These are phyloP conservation scores for Cacatua alba DNA, from an alignment of 2,113 vertebrate genomes.

Conservation along the genomic window DNA sequence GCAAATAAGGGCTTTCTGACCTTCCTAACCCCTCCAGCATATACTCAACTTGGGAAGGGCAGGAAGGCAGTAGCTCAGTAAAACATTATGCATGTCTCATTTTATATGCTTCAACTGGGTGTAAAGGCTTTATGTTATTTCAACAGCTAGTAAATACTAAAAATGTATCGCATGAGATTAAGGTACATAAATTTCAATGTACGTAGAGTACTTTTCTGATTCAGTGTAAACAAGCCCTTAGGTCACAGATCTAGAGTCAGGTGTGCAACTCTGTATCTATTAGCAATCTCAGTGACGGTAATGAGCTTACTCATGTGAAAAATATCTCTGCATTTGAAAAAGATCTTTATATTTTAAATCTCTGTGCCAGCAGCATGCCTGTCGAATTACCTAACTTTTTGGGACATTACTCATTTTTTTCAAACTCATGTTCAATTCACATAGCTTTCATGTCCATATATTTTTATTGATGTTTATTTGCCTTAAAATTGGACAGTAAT, in stretches of 20 bases:
- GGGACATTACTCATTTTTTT: neutral
- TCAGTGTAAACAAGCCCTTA: neutral
- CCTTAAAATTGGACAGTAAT: neutral
- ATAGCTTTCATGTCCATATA: neutral
- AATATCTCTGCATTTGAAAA: too few relatives aligned
- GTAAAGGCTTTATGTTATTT: neutral
- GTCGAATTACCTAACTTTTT: too few relatives aligned
- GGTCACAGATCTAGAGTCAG: neutral
- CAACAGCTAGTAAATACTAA: neutral
- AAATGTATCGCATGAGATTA: neutral
- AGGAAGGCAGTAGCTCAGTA: neutral
- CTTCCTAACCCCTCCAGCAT: neutral
- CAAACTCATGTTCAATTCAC: neutral
- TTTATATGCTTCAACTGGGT: neutral
- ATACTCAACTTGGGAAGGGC: neutral
- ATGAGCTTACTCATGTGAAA: too few relatives aligned
- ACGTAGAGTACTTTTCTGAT: neutral
- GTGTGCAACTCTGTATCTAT: too few relatives aligned
- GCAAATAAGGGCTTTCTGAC: neutral
- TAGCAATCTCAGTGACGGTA: too few relatives aligned
- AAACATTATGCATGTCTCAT: fast-evolving
- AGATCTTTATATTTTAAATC: too few relatives aligned
- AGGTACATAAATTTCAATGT: neutral
- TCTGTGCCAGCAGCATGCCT: too few relatives aligned
- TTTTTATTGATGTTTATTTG: neutral